Conservation (phyloP, 2,113 vertebrate species). For the Lepus europaeus region DNA sequence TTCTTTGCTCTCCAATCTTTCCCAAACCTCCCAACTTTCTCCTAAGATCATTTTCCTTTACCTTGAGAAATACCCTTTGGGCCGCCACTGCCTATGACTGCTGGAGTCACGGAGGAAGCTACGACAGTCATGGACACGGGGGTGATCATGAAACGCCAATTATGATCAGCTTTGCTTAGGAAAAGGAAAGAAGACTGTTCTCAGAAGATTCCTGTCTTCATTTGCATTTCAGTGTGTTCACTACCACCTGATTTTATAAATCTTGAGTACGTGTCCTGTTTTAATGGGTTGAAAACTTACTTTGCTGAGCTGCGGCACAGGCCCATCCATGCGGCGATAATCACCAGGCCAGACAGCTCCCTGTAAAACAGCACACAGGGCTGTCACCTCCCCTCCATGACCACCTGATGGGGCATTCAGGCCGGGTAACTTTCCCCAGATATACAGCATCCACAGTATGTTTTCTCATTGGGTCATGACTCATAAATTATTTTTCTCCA, state of each 20-base stretch:
- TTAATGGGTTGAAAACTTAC: slow-evolving; percentile 86
- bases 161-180: not conserved
- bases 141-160: not conserved
- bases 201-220: not conserved
- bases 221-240: not conserved
- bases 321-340: slow-evolving; percentile 93
- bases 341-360: slow-evolving; percentile 93
- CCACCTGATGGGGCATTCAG: not conserved
- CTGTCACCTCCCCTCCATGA: not conserved
- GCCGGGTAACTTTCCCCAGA: not conserved
- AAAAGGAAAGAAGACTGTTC: not conserved
- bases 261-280: too few species aligned
- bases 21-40: not conserved
- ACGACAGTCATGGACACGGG: not conserved
- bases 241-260: not conserved
- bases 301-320: slow-evolving; percentile 93
- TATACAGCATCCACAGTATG: not conserved
- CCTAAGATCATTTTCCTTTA: slow-evolving; percentile 2
- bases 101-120: not conserved
- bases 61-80: not conserved
- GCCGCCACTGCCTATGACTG: not conserved
- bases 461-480: slow-evolving; percentile 3
- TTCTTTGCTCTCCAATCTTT: slow-evolving; percentile 14
- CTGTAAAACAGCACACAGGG: slow-evolving; percentile 82
- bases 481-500: not conserved